Evolutionary conservation across 1,140 invertebrate species (phyloP).

Genomic region (Contarinia nasturtii): DNA sequence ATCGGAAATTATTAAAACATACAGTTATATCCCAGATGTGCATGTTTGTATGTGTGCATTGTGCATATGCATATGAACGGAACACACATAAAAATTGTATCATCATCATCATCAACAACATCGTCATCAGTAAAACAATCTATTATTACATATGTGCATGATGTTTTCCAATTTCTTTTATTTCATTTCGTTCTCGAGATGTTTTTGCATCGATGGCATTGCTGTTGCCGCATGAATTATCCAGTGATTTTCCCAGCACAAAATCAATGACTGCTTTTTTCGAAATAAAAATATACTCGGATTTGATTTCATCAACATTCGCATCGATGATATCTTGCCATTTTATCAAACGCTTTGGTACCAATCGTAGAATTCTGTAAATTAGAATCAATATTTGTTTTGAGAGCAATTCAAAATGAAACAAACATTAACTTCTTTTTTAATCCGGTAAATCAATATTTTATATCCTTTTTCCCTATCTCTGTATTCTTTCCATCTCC

Average conservation of each 20-base stretch:
- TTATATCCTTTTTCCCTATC: too few relatives aligned
- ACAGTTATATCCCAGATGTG: too few relatives aligned
- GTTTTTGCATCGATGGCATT: too few relatives aligned
- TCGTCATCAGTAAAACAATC: neutral
- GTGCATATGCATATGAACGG: too few relatives aligned
- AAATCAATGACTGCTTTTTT: constrained; percentile 81
- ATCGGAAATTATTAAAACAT: constrained; percentile 5
- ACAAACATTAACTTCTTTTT: neutral
- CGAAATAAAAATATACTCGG: constrained; percentile 64
- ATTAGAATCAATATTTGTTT: neutral
- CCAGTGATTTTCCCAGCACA: constrained; percentile 52
- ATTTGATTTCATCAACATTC: constrained; percentile 42
- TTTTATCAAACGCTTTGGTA: constrained; percentile 31
- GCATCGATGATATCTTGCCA: constrained; percentile 33
- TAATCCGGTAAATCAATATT: neutral
- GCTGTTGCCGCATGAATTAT: neutral
- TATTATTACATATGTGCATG: too few relatives aligned
- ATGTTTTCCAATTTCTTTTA: too few relatives aligned
- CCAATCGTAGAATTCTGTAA: constrained; percentile 23
- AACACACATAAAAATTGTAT: too few relatives aligned
- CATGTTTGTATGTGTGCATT: too few relatives aligned
- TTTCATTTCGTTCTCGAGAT: too few relatives aligned
- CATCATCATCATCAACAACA: too few relatives aligned
- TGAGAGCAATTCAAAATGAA: neutral
- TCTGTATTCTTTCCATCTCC: too few relatives aligned